phyloP scores from a whole-genome alignment of 2,888 invertebrate genomes.

The Plusia festucae region DNA sequence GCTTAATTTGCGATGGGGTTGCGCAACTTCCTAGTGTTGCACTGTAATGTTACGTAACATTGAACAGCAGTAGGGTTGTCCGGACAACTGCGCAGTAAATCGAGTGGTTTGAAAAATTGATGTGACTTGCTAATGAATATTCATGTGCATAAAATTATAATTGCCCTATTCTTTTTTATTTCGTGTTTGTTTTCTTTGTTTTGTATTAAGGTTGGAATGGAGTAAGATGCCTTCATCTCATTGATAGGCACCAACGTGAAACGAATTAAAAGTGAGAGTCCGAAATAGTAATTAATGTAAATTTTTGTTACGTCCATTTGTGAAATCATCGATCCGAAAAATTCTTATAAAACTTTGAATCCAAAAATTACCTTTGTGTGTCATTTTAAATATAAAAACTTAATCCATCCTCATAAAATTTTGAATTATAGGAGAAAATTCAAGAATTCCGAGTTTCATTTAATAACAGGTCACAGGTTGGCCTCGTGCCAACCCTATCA shows the following conservation, averaged over 20 bases:
- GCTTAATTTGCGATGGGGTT: slow-evolving; percentile 43
- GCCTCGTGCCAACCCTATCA: slow-evolving; percentile 42
- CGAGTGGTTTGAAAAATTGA: slow-evolving; percentile 17
- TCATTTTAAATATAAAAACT: too few relatives aligned
- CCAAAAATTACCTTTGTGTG: too few relatives aligned
- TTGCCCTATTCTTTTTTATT: slow-evolving; percentile 13
- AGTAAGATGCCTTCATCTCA: neutral
- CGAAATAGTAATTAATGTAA: neutral
- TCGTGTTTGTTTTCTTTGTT: neutral
- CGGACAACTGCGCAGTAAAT: slow-evolving; percentile 28
- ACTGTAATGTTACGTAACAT: slow-evolving; percentile 40
- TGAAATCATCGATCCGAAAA: neutral
- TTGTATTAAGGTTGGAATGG: neutral
- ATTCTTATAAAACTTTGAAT: neutral
- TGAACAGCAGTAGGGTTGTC: slow-evolving; percentile 42
- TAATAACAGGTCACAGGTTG: too few relatives aligned
- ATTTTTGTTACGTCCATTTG: neutral
- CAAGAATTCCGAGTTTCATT: neutral
- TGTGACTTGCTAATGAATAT: slow-evolving; percentile 7
- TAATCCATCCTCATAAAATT: too few relatives aligned
- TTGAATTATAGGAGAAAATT: too few relatives aligned
- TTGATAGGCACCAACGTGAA: neutral
- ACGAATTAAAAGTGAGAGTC: neutral
- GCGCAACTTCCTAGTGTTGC: slow-evolving; percentile 51
- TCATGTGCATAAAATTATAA: slow-evolving; percentile 15